Conservation (phyloP, 2,797 vertebrate species). For the Hypotaenidia philippensis region DNA sequence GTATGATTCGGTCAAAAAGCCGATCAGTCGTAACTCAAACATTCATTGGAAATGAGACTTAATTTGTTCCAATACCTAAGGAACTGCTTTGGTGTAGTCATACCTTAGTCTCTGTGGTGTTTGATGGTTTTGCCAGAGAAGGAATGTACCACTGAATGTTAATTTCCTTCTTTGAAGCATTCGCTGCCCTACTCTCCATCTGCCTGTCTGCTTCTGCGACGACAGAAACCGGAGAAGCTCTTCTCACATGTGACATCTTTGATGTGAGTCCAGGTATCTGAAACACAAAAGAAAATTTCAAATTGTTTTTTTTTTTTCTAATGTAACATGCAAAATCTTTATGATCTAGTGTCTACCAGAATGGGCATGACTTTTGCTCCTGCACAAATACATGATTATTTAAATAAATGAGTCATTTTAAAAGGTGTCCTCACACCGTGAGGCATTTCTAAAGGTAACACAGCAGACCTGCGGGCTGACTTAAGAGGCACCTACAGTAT, state of each 20-base stretch:
- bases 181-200: constrained; percentile 44
- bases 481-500: neutral
- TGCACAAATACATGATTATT: neutral
- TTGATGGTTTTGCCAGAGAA: constrained; percentile 65
- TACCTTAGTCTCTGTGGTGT: constrained; percentile 79
- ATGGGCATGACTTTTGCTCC: neutral
- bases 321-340: neutral
- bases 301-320: neutral
- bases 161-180: constrained; percentile 75
- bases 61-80: neutral
- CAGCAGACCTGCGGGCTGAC: neutral
- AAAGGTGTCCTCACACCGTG: neutral
- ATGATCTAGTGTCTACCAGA: neutral
- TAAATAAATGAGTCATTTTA: neutral
- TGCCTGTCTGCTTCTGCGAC: neutral
- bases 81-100: neutral
- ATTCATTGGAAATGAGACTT: neutral
- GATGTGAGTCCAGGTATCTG: constrained; percentile 36
- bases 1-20: neutral
- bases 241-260: neutral
- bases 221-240: neutral
- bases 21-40: neutral
- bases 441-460: neutral
- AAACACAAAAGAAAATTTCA: neutral
- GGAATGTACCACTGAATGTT: constrained; percentile 87